Conservation (phyloP, 2,888 invertebrate species). For the Gibbula magus region DNA sequence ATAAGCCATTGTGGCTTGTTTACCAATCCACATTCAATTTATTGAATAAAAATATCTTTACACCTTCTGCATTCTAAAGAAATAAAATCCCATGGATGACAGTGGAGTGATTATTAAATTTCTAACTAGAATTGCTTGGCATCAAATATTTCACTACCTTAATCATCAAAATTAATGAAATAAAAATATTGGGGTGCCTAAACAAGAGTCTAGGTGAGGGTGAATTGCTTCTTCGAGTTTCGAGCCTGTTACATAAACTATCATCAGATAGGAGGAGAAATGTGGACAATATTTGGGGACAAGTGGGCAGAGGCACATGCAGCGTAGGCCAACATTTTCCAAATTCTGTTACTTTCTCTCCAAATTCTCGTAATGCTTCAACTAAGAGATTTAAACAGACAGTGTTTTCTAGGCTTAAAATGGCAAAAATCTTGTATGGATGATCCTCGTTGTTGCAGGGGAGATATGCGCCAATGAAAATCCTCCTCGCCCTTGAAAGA, state of each 20-base stretch:
- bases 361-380: neutral
- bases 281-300: conserved; percentile 7
- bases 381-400: neutral
- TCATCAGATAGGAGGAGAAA: neutral
- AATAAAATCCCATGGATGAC: no score
- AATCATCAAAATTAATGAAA: no score
- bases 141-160: no score
- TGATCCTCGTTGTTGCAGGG: neutral
- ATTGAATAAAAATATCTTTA: no score
- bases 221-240: no score
- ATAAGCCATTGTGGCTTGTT: no score
- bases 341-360: neutral
- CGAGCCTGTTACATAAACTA: neutral
- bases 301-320: neutral
- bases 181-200: no score
- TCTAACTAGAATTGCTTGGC: no score
- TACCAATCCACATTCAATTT: no score
- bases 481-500: neutral
- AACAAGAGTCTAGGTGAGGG: no score
- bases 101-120: no score
- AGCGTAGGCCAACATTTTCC: neutral
- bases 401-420: neutral
- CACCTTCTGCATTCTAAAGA: no score
- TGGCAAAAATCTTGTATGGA: neutral
- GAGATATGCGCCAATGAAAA: neutral